These are phyloP conservation scores for Amphibalanus amphitrite DNA, from an alignment of 1,140 invertebrate genomes.

Conservation along the genomic window DNA sequence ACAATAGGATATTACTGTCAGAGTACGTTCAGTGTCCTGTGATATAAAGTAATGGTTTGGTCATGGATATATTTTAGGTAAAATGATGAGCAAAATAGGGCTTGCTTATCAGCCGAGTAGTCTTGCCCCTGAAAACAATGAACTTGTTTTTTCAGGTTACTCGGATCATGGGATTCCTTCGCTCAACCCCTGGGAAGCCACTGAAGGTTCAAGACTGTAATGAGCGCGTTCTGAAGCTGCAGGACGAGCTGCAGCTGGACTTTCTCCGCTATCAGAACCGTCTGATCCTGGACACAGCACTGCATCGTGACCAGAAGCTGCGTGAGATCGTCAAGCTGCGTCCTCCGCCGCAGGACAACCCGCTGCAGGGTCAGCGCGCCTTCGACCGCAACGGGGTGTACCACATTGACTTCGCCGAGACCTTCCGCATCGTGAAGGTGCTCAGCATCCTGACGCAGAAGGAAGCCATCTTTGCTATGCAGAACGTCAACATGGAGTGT, in stretches of 20 bases:
- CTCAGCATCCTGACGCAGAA: neutral
- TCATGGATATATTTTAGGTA: no score
- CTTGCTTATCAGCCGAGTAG: no score
- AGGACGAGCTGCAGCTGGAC: neutral
- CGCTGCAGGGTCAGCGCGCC: neutral
- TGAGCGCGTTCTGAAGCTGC: conserved; percentile 26
- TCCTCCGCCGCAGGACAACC: neutral
- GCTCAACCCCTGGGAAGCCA: conserved; percentile 37
- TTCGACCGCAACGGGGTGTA: neutral
- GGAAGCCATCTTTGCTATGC: conserved; percentile 43
- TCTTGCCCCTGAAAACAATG: no score
- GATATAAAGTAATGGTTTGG: no score
- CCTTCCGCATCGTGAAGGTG: neutral
- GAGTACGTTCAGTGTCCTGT: no score
- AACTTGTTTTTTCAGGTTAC: conserved; percentile 21
- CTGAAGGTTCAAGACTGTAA: conserved; percentile 32
- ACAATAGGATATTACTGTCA: no score
- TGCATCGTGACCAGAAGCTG: neutral
- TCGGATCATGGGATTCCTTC: conserved; percentile 50
- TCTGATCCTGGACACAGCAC: neutral
- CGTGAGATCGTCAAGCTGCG: neutral
- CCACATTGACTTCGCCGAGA: neutral
- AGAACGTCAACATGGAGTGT: conserved; percentile 41
- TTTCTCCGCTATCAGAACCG: neutral
- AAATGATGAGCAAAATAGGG: no score